Evolutionary conservation across 2,888 invertebrate genomes (phyloP).

Genomic region (Hecatera dysodea): DNA sequence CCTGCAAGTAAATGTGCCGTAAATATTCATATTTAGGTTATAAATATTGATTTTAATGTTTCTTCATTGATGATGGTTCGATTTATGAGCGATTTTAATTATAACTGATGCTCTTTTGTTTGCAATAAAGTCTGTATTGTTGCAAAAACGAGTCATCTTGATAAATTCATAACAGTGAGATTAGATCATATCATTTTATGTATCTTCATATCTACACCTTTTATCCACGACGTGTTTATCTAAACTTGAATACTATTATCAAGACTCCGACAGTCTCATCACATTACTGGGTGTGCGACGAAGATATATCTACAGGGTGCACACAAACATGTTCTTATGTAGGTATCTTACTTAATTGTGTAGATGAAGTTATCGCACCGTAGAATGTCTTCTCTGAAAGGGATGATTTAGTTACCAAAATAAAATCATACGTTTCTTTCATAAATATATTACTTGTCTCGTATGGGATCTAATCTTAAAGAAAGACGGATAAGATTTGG

Average conservation of each 20-base stretch:
- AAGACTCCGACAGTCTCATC: background rate
- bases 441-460: constrained; percentile 53
- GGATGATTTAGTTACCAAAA: constrained; percentile 62
- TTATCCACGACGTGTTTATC: constrained; percentile 28
- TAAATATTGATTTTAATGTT: constrained; percentile 33
- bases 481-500: constrained; percentile 65
- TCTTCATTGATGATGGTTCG: constrained; percentile 8
- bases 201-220: constrained; percentile 21
- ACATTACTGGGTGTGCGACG: constrained; percentile 7
- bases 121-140: constrained; percentile 1
- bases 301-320: background rate
- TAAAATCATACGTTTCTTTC: constrained; percentile 54
- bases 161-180: constrained; percentile 3
- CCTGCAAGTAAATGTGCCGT: constrained; percentile 18
- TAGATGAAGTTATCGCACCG: constrained; percentile 42
- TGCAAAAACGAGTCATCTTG: constrained; percentile 21
- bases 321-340: constrained; percentile 25
- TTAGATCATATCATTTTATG: constrained; percentile 31
- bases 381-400: constrained; percentile 40
- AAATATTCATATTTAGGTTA: constrained; percentile 29
- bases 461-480: constrained; percentile 57
- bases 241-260: constrained; percentile 51
- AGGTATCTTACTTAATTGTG: constrained; percentile 27
- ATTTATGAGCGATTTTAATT: constrained; percentile 15
- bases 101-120: constrained; percentile 18